Conservation (phyloP, 92 coral and sea anemone species). For the Actinostola sp. region DNA sequence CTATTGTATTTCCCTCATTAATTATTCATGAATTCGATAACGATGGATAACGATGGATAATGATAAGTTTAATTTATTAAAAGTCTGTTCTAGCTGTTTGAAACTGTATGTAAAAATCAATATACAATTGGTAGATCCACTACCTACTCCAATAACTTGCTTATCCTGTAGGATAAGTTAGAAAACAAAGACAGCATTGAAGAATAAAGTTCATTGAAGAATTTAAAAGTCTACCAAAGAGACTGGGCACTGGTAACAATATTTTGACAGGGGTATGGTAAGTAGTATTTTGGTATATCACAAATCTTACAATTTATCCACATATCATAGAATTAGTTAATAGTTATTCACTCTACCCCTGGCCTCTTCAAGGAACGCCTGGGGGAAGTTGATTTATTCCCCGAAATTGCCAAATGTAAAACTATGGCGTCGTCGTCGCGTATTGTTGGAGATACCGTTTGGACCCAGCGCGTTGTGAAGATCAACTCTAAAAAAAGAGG, state of each 20-base stretch:
- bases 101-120: too few relatives aligned
- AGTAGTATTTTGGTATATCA: too few relatives aligned
- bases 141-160: conserved; percentile 93
- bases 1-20: too few relatives aligned
- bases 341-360: conserved; percentile 4
- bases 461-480: conserved; percentile 70
- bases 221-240: background rate
- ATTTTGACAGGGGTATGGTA: conserved; percentile 7
- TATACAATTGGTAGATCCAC: conserved; percentile 96
- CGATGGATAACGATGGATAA: too few relatives aligned
- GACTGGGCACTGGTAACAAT: background rate
- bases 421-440: too few relatives aligned
- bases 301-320: too few relatives aligned
- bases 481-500: conserved; percentile 77
- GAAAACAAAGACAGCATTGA: too few relatives aligned
- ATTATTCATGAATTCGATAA: too few relatives aligned
- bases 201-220: too few relatives aligned
- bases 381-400: background rate
- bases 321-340: background rate
- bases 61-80: too few relatives aligned
- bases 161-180: conserved; percentile 55
- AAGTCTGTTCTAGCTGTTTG: too few relatives aligned
- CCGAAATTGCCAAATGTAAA: too few relatives aligned
- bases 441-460: conserved; percentile 28
- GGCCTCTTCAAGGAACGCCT: conserved; percentile 21